Evolutionary conservation across 2,888 invertebrate genomes (phyloP), one percentile per base, ranked within the genome.

Genomic region (Phortica okadai): DNA sequence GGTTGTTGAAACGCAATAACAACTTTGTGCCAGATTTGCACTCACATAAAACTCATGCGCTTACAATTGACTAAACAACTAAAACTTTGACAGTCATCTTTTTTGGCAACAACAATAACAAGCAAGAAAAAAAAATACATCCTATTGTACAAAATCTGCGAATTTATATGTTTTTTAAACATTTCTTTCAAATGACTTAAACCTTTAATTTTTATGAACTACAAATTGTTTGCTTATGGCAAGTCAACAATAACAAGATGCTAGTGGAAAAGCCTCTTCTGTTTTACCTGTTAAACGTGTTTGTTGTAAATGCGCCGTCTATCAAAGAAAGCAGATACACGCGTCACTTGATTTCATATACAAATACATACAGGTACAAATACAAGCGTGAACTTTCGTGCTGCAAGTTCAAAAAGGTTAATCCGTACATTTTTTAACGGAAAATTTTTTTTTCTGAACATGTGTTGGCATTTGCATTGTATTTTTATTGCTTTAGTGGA

Each of bases 351-450:
- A 85, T 78, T 78, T 80, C 72, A 83, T 25, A 73, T 75, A 21
- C 72, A 83, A 21, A 73, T 75, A 21, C 21, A 21, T 21, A 77
- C 73, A 75, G 78, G 76, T 79, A 81, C 74, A 74, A 62, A 78
- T 77, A 79, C 50, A 6, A 56, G 72, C 76, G 56, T 85, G 85
- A 88, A 85, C 85, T 85, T 85, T 85, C 79, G 75, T 80, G 84
- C 77, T 79, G 80, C 79, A 70, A 70, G 80, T 79, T 82, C 83
- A 80, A 87, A 85, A 88, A 85, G 85, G 85, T 85, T 88, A 85
- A 84, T 83, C 82, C 75, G 33, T 77, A 72, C 78, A 77, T 81
- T 78, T 74, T 75, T 50, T 50, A 78, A 81, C 74, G 82, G 78
- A 81, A 88, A 85, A 87, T 80, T 76, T 80, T 81, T 85, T 84